Evolutionary conservation across 2,113 vertebrate genomes (phyloP).

Genomic region (Poeciliopsis prolifica): DNA sequence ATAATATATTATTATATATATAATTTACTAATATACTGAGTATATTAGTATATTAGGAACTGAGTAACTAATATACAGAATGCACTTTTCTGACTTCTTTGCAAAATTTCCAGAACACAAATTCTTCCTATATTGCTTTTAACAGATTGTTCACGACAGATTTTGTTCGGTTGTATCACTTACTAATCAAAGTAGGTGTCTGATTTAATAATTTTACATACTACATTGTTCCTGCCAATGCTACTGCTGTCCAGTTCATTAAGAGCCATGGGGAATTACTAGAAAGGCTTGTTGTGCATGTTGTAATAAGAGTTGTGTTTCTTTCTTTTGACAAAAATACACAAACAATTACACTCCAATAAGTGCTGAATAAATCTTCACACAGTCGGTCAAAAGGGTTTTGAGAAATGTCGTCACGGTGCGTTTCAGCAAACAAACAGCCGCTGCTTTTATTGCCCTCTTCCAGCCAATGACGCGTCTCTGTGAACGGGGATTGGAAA

Average conservation of each 20-base stretch:
- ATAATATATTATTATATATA: no score
- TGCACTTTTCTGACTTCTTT: not conserved
- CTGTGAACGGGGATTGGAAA: constrained; percentile 61
- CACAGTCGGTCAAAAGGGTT: not conserved
- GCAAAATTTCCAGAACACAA: not conserved
- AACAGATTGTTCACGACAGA: no score
- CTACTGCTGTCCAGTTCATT: not conserved
- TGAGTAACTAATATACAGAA: not conserved
- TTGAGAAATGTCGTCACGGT: not conserved
- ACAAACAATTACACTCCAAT: not conserved
- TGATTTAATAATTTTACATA: not conserved
- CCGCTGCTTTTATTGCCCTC: constrained; percentile 38
- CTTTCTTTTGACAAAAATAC: not conserved
- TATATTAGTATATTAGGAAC: no score
- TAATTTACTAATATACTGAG: no score
- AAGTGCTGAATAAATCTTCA: not conserved
- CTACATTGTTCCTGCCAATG: not conserved
- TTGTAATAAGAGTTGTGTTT: not conserved
- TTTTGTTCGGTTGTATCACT: not conserved
- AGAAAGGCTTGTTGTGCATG: not conserved
- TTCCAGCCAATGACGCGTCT: constrained; percentile 52
- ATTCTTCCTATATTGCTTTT: not conserved
- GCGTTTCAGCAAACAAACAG: constrained; percentile 20
- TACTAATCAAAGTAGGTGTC: not conserved
- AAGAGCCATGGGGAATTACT: not conserved